Base-by-base conservation (phyloP, 2,113 vertebrate genomes). In the Perca schrenkii region DNA sequence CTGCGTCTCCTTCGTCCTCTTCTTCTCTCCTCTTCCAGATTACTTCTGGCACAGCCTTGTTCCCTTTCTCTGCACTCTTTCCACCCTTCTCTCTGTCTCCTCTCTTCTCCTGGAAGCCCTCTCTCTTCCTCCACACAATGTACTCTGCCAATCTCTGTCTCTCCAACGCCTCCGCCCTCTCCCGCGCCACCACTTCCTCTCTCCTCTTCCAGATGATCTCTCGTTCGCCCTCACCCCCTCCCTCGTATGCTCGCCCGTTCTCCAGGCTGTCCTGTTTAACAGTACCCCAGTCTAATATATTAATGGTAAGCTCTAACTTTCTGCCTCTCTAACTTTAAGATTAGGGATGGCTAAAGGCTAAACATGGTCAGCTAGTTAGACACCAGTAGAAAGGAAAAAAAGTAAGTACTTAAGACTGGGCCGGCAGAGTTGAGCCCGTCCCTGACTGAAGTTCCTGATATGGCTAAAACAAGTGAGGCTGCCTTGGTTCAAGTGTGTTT, bases 201-300 rank as follows among this genome's bases (percentile, higher is more conserved):
- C 95, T 88, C 90, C 95, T 93, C 94, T 96, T 95, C 95, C 94
- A 95, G 86, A 95, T 92, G 79, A 95, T 95, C 93, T 95, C 95
- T 89, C 90, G 62, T 89, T 88, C 94, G 93, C 91, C 95, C 89
- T 86, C 89, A 2, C 94, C 95, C 93, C 95, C 95, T 83, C 94
- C 95, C 94, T 90, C 94, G 92, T 90, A 75, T 88, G 92, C 94
- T 94, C 90, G 88, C 79, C 95, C 95, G 94, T 96, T 96, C 95
- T 96, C 95, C 95, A 96, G 95, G 84, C 95, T 96, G 95, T 83
- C 95, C 58, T 68, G 73, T 90, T 90, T 86, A 90, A 93, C 85
- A 83, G 82, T 83, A 82, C 84, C 89, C 74, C 74, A 73, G 63
- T 75, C 36, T 53, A 88, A 52, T 83, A 74, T 70, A 60, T 66